Evolutionary conservation across 2,113 vertebrate species (phyloP), one percentile per base, ranked within the genome.

Genomic region (Mustela lutreola): DNA sequence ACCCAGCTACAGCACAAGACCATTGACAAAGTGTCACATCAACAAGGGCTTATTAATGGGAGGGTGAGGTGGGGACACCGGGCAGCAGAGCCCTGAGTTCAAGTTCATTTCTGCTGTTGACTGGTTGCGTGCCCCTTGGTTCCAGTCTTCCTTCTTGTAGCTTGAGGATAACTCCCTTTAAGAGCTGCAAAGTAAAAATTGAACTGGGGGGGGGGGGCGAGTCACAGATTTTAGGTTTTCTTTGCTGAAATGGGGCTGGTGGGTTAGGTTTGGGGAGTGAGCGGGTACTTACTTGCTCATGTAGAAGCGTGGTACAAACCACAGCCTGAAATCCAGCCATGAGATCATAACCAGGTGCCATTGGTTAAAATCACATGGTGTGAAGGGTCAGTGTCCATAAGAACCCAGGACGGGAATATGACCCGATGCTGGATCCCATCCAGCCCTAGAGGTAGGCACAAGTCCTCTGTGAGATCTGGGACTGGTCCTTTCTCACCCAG

Each of bases 241-340:
- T 45, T 56, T 53, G 7, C 39, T 24, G 36, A 36, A 22, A 11
- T 19, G 9, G 62, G 10, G 1, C 58, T 31, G 21, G 42, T 16
- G 65, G 33, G 39, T 16, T 76, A 53, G 39, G 10, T 36, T 58
- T 56, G 85, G 67, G 31, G 33, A 36, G 1, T 19, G 36, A 26
- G 18, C 26, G 1, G 6, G 31, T 42, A 0, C 26, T 67, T 71
- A 50, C 39, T 70, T 36, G 67, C 33, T 85, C 9, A 2, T 0
- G 3, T 42, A 14, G 79, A 22, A 86, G 79, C 63, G 18, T 2
- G 0, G 2, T 10, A 0, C 0, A 1, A n/a, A 53, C 16, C 6
- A 1, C 33, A 73, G 53, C 56, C n/a, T 16, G 15, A 31, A 9
- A 58, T 19, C 48, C 11, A 19, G 86, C 58, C 22, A 0, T 3